These are phyloP conservation scores for Drosophila carrolli DNA, from an alignment of 1,140 invertebrate species.

Conservation along the genomic window DNA sequence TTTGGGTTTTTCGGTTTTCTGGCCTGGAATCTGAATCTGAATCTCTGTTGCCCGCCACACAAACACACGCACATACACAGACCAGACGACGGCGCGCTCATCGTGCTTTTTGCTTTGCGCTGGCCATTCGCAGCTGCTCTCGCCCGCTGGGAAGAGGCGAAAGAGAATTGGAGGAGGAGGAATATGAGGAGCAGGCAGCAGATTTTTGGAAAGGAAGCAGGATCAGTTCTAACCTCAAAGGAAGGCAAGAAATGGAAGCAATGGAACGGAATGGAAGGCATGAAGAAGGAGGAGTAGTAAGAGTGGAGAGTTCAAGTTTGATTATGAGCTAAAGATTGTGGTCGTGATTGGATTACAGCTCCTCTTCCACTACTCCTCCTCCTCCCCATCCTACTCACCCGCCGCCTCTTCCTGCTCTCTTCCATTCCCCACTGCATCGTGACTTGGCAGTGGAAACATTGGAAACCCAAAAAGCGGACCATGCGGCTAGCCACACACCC, in stretches of 20 bases:
- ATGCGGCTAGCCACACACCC: slow-evolving; percentile 37
- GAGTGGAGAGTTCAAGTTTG: slow-evolving; percentile 33
- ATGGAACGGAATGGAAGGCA: neutral
- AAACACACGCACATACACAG: neutral
- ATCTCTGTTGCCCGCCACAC: slow-evolving; percentile 19
- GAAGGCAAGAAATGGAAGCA: slow-evolving; percentile 2
- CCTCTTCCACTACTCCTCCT: slow-evolving; percentile 2
- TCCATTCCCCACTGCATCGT: slow-evolving; percentile 35
- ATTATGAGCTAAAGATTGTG: slow-evolving; percentile 38
- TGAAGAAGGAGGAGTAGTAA: slow-evolving; percentile 9
- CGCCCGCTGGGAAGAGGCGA: slow-evolving; percentile 14
- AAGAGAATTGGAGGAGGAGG: slow-evolving; percentile 1
- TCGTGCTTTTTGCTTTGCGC: slow-evolving; percentile 49
- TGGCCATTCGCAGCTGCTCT: slow-evolving; percentile 39
- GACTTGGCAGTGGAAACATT: slow-evolving; percentile 46
- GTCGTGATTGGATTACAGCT: slow-evolving; percentile 39
- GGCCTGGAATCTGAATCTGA: slow-evolving; percentile 27
- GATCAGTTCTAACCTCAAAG: slow-evolving; percentile 55
- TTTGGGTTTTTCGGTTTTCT: slow-evolving; percentile 22
- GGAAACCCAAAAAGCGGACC: slow-evolving; percentile 42
- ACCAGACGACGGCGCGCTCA: slow-evolving; percentile 35
- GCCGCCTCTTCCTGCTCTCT: neutral
- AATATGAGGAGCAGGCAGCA: slow-evolving; percentile 6
- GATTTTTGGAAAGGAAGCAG: slow-evolving; percentile 33
- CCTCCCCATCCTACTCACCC: slow-evolving; percentile 1